Percentiles rank a stretch among this genome's conserved stretches.
Conservation (phyloP, 1,140 invertebrate species). For the Bursaphelenchus mucronatus region DNA sequence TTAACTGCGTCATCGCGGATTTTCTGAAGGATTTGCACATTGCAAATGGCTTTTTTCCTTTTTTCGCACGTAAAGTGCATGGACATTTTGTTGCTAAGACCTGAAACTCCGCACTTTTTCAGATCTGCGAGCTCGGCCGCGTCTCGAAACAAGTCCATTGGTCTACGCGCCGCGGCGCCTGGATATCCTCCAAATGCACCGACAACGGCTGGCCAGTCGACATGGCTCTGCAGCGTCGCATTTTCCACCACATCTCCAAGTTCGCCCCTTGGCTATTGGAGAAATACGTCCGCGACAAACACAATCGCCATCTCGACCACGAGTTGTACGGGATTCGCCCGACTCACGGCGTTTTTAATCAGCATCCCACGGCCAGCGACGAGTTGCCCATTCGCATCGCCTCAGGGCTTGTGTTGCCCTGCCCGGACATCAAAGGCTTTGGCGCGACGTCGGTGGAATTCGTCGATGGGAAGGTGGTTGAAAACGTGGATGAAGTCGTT, state of each 20-base stretch:
- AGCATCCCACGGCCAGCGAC: constrained; percentile 65
- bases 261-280: constrained; percentile 54
- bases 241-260: constrained; percentile 3
- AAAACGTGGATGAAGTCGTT: constrained; percentile 58
- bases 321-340: constrained; percentile 62
- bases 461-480: constrained; percentile 55
- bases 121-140: constrained; percentile 62
- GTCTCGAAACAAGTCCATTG: constrained; percentile 63
- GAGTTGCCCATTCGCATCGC: constrained; percentile 64
- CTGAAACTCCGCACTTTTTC: too few species aligned
- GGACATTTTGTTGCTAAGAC: too few species aligned
- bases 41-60: too few species aligned
- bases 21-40: too few species aligned
- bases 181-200: constrained; percentile 63
- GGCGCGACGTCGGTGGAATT: constrained; percentile 61
- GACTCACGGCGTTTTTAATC: constrained; percentile 57
- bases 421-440: constrained; percentile 58
- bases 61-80: too few species aligned
- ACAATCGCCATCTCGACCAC: constrained; percentile 63
- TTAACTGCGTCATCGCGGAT: too few species aligned
- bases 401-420: constrained; percentile 62
- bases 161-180: constrained; percentile 64
- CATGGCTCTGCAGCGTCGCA: constrained; percentile 30
- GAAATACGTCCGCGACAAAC: constrained; percentile 53
- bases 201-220: constrained; percentile 49